Conservation (phyloP, 30 jellyfish, hydroid and myxozoan genomes). For the Catostylus mosaicus region DNA sequence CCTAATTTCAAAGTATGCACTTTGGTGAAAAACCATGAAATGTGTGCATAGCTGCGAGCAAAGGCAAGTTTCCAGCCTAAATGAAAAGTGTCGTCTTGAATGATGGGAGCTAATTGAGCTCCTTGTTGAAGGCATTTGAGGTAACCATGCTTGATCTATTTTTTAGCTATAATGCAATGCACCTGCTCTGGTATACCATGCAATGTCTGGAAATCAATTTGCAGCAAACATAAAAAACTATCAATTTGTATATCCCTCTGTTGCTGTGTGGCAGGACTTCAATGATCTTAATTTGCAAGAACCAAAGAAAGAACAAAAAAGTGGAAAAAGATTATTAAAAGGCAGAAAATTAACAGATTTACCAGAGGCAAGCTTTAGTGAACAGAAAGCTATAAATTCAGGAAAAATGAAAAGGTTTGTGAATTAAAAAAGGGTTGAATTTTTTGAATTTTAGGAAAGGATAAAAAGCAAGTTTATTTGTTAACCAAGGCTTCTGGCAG, state of each 20-base stretch:
- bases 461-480: no score
- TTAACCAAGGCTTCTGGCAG: no score
- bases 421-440: neutral
- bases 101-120: no score
- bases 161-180: neutral
- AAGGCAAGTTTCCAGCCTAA: no score
- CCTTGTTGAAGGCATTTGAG: no score
- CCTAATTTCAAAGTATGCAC: no score
- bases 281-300: conserved; percentile 14
- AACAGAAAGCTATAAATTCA: neutral
- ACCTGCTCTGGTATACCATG: neutral
- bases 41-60: no score
- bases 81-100: no score
- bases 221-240: conserved; percentile 17
- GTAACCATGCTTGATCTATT: neutral
- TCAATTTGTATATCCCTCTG: conserved; percentile 44
- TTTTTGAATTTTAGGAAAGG: no score
- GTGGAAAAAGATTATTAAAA: neutral
- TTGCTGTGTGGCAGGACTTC: conserved; percentile 64
- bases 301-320: conserved; percentile 14
- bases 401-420: neutral
- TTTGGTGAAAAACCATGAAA: no score
- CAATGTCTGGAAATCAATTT: conserved; percentile 16
- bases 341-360: neutral
- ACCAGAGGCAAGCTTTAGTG: neutral